phyloP scores from a whole-genome alignment of 2,888 invertebrate genomes.

The Aradus depressus region DNA sequence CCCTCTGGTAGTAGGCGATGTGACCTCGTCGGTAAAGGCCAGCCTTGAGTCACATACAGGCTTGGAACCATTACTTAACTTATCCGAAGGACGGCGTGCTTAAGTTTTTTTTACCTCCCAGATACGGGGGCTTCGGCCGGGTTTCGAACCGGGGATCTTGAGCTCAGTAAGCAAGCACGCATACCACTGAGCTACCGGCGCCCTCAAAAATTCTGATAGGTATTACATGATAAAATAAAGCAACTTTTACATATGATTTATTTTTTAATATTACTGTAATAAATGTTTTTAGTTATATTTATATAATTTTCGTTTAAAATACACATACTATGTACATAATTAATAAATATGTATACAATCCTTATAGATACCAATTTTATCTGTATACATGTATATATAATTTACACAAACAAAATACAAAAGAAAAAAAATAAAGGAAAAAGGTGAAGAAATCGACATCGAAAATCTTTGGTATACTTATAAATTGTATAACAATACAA shows the following conservation, averaged over 20 bases:
- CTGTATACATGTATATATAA: slow-evolving; percentile 1
- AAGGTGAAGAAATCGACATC: not conserved
- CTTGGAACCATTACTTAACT: too few species aligned
- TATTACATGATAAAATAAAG: not conserved
- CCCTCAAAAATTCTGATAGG: not conserved
- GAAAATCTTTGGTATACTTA: too few species aligned
- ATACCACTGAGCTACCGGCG: too few species aligned
- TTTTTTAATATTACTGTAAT: slow-evolving; percentile 16
- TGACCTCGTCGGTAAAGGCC: too few species aligned
- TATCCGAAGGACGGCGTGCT: too few species aligned
- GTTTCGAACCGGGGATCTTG: too few species aligned
- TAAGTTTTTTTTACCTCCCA: too few species aligned
- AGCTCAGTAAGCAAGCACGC: too few species aligned
- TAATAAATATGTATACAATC: slow-evolving; percentile 18
- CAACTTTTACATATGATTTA: not conserved
- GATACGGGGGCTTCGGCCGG: too few species aligned
- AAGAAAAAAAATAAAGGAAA: slow-evolving; percentile 9
- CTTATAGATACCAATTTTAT: slow-evolving; percentile 2
- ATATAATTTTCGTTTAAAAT: slow-evolving; percentile 16
- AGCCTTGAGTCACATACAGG: too few species aligned
- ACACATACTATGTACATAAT: slow-evolving; percentile 16
- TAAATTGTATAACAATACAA: too few species aligned
- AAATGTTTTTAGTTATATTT: slow-evolving; percentile 16
- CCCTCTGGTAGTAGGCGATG: too few species aligned
- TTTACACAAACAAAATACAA: slow-evolving; percentile 10